Percentiles rank a stretch among this genome's conserved stretches.
phyloP scores from a whole-genome alignment of 1,140 invertebrate genomes.

The Glossosoma conforme region DNA sequence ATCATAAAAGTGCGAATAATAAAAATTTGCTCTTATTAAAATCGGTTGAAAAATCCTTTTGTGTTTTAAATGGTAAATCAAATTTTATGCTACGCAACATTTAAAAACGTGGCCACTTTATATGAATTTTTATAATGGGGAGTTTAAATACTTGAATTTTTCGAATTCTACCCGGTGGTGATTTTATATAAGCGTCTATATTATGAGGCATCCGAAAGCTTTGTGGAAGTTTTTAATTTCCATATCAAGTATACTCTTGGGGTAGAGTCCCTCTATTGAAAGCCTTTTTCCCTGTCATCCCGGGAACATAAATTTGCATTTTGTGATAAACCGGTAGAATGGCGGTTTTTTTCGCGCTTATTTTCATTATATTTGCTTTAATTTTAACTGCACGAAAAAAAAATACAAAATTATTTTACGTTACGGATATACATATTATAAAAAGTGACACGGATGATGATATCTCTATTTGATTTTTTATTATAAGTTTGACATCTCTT shows the following conservation, averaged over 20 bases:
- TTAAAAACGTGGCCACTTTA: too few species aligned
- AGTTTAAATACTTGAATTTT: background rate
- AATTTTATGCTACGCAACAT: too few species aligned
- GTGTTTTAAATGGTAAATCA: too few species aligned
- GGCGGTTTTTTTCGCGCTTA: constrained; percentile 2
- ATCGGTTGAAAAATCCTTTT: too few species aligned
- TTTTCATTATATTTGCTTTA: constrained; percentile 10
- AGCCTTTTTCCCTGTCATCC: constrained; percentile 23
- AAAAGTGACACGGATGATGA: too few species aligned
- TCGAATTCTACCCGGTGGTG: background rate
- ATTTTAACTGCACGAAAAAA: constrained; percentile 8
- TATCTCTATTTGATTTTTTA: constrained; percentile 13
- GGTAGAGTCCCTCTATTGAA: constrained; percentile 23
- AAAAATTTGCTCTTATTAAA: background rate
- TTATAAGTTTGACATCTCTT: constrained; percentile 5
- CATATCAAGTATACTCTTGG: constrained; percentile 30
- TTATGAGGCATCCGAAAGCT: constrained; percentile 17
- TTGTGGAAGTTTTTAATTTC: constrained; percentile 32
- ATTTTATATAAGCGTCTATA: background rate
- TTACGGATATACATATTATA: too few species aligned
- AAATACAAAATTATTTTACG: too few species aligned
- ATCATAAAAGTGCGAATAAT: background rate
- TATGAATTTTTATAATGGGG: background rate
- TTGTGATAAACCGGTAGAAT: constrained; percentile 17
- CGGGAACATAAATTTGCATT: constrained; percentile 28